Evolutionary conservation across 1,140 invertebrate genomes (phyloP).

Genomic region (Phortica variegata): DNA sequence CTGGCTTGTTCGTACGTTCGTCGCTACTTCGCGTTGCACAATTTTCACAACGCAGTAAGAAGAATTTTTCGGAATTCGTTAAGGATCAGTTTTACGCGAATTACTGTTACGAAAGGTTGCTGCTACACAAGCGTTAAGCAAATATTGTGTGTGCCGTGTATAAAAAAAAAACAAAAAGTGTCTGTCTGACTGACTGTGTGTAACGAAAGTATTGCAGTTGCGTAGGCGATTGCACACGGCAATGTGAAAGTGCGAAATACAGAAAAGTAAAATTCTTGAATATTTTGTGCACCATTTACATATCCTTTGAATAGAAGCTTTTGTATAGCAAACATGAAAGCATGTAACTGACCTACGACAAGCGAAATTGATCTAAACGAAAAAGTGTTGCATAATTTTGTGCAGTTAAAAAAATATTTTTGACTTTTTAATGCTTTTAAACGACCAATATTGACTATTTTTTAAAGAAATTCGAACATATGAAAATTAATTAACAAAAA

Average conservation of each 20-base stretch:
- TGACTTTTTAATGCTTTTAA: too few relatives aligned
- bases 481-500: conserved; percentile 10
- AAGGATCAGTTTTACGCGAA: conserved; percentile 57
- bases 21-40: conserved; percentile 30
- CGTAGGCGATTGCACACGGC: background rate
- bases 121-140: conserved; percentile 36
- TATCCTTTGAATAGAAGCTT: background rate
- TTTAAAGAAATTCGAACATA: conserved; percentile 6
- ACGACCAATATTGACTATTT: too few relatives aligned
- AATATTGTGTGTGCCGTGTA: conserved; percentile 22
- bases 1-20: conserved; percentile 37
- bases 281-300: background rate
- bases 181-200: conserved; percentile 12
- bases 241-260: background rate
- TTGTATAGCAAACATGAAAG: background rate
- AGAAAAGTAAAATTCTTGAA: background rate
- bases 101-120: conserved; percentile 56
- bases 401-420: conserved; percentile 8
- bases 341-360: conserved; percentile 30
- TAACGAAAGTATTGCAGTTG: conserved; percentile 9
- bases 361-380: too few relatives aligned
- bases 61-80: conserved; percentile 50
- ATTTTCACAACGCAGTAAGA: conserved; percentile 33
- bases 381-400: background rate
- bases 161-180: too few relatives aligned